phyloP scores from a whole-genome alignment of 2,888 invertebrate species.

The Disparrhopalites patrizii region DNA sequence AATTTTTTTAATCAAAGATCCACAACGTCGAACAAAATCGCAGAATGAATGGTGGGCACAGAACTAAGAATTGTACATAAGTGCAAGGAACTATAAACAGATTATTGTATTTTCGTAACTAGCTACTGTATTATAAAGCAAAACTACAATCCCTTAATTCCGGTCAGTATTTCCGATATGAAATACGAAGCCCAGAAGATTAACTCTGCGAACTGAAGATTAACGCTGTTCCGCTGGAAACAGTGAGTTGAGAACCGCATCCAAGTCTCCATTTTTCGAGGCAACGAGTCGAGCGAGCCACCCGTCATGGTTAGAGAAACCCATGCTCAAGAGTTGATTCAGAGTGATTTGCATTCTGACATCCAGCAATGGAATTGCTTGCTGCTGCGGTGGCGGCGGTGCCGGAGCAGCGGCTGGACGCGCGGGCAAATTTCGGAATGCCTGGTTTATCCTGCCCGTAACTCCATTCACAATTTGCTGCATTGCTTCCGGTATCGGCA shows the following conservation, averaged over 20 bases:
- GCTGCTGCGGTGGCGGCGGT: slow-evolving; percentile 3
- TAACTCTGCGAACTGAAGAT: neutral
- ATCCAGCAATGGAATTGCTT: neutral
- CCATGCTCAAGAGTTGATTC: slow-evolving; percentile 46
- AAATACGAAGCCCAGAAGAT: too few relatives aligned
- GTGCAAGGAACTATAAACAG: too few relatives aligned
- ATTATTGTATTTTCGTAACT: too few relatives aligned
- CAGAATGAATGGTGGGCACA: too few relatives aligned
- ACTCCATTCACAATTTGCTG: slow-evolving; percentile 40
- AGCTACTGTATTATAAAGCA: neutral
- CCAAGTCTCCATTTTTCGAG: slow-evolving; percentile 45
- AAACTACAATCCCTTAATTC: neutral
- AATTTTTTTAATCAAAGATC: too few relatives aligned
- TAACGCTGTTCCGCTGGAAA: slow-evolving; percentile 31
- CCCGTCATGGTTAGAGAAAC: slow-evolving; percentile 46
- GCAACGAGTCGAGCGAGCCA: slow-evolving; percentile 41
- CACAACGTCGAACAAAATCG: too few relatives aligned
- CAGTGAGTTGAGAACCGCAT: slow-evolving; percentile 41
- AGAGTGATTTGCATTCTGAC: slow-evolving; percentile 29
- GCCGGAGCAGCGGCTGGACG: neutral
- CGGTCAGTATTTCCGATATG: neutral
- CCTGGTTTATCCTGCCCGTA: slow-evolving; percentile 34
- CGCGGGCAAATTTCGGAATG: slow-evolving; percentile 39
- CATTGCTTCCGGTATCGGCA: slow-evolving; percentile 9
- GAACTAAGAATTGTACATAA: too few relatives aligned